Percentiles rank a stretch among this genome's conserved stretches.
Evolutionary conservation across 2,113 vertebrate species (phyloP).

Genomic region (Indri indri): DNA sequence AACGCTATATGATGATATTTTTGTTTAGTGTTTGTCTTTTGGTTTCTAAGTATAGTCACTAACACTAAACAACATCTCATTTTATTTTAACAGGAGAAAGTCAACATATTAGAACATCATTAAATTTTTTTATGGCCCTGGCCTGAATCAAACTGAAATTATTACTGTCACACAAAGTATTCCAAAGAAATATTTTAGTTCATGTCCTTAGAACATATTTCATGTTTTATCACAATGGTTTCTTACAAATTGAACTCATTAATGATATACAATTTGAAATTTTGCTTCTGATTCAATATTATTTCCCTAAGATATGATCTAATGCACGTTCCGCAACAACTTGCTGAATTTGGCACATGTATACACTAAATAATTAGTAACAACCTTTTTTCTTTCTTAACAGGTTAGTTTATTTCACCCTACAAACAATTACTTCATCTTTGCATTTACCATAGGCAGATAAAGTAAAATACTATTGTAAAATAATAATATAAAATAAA

Average conservation of each 20-base stretch:
- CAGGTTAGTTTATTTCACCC: background rate
- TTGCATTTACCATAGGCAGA: background rate
- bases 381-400: background rate
- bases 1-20: background rate
- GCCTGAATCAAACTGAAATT: constrained; percentile 25
- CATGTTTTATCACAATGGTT: background rate
- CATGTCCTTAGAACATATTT: background rate
- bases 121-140: background rate
- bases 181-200: constrained; percentile 1
- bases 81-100: constrained; percentile 9
- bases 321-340: background rate
- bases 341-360: background rate
- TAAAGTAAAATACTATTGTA: background rate
- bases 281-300: background rate
- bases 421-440: background rate
- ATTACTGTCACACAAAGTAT: background rate
- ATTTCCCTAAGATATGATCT: background rate
- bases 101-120: background rate
- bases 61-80: background rate
- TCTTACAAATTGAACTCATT: background rate
- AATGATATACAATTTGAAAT: background rate
- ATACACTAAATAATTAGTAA: background rate
- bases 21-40: background rate
- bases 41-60: background rate
- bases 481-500: constrained; percentile 1